These are phyloP conservation scores for Grantiella picta DNA, from an alignment of 2,113 vertebrate species.

Conservation along the genomic window DNA sequence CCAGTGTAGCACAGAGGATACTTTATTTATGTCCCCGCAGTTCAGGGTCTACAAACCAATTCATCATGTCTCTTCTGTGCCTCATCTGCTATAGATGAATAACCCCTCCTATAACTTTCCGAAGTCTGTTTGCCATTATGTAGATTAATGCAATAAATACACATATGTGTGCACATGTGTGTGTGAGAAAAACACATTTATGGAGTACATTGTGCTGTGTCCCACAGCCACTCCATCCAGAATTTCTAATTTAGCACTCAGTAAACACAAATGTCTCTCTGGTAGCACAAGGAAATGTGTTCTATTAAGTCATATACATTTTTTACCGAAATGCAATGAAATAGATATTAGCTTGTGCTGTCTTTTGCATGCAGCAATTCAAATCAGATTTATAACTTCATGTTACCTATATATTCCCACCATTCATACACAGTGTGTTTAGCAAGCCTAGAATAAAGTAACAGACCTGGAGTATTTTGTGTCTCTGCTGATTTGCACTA, in stretches of 20 bases:
- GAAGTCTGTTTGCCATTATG: constrained; percentile 74
- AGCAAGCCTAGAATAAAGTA: neutral
- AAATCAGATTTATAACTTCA: constrained; percentile 10
- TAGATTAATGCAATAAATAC: constrained; percentile 75
- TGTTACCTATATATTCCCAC: neutral
- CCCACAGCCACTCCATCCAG: neutral
- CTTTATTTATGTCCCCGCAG: constrained; percentile 76
- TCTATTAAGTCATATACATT: neutral
- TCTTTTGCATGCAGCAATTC: neutral
- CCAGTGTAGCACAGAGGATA: constrained; percentile 65
- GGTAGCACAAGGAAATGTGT: neutral
- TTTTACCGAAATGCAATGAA: constrained; percentile 30
- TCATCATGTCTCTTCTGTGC: constrained; percentile 67
- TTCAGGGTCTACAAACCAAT: constrained; percentile 69
- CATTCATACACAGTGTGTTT: neutral
- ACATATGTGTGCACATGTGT: neutral
- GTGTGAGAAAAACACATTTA: constrained; percentile 10
- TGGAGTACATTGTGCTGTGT: neutral
- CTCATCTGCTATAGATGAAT: constrained; percentile 76
- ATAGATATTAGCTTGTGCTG: constrained; percentile 7
- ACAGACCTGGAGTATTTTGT: neutral
- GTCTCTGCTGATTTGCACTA: neutral
- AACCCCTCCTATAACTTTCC: constrained; percentile 73
- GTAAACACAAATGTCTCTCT: constrained; percentile 9
- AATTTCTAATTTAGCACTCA: constrained; percentile 28